Percentiles rank a stretch among this genome's conserved stretches.
These are phyloP conservation scores for Ceratosolen solmsi DNA, from an alignment of 1,140 invertebrate genomes.

Conservation along the genomic window DNA sequence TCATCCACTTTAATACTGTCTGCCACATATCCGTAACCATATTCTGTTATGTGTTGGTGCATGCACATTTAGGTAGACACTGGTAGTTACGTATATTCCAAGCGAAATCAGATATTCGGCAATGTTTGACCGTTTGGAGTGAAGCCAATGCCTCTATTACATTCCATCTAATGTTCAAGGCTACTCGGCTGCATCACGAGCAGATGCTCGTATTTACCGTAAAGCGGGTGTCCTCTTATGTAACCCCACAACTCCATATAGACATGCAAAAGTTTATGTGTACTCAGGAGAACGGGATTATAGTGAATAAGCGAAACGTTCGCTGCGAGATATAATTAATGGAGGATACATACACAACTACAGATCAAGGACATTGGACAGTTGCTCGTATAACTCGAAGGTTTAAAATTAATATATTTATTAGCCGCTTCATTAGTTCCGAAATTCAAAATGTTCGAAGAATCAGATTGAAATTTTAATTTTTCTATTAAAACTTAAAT, in stretches of 20 bases:
- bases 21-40: background rate
- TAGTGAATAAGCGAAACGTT: background rate
- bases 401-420: too few species aligned
- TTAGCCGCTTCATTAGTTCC: too few species aligned
- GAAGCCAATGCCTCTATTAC: conserved; percentile 64
- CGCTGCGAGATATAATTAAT: background rate
- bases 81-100: background rate
- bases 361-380: background rate
- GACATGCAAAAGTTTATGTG: background rate
- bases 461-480: too few species aligned
- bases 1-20: conserved; percentile 2
- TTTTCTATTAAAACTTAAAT: too few species aligned
- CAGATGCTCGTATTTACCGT: conserved; percentile 60
- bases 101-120: background rate
- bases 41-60: background rate
- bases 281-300: background rate
- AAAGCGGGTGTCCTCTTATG: background rate
- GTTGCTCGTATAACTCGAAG: background rate
- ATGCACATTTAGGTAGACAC: background rate
- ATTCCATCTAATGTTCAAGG: conserved; percentile 60
- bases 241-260: background rate
- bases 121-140: conserved; percentile 60
- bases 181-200: conserved; percentile 52
- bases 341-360: background rate
- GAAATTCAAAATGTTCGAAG: too few species aligned